Evolutionary conservation across 2,797 vertebrate species (phyloP), one percentile per base, ranked within the genome.

Genomic region (Coregonus ussuriensis): DNA sequence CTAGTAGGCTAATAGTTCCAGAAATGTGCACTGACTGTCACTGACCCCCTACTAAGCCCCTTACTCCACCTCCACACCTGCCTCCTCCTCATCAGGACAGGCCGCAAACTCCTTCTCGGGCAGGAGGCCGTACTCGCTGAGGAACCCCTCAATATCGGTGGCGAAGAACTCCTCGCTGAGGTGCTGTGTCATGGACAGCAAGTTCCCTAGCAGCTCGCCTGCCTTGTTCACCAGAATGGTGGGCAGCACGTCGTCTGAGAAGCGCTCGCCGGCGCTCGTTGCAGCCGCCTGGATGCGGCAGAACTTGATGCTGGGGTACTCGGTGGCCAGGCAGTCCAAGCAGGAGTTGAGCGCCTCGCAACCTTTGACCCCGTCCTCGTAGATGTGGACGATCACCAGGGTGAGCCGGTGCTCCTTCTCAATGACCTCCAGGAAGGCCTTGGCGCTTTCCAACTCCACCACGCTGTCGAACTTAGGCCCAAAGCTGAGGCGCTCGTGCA

Each of bases 61-160:
- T 83, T 89, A 92, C 80, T 97, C 96, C 72, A 92, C 92, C 31
- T 96, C 86, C n/a, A 56, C 87, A 15, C 54, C 96, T 67, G 94
- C 94, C 0, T 90, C 92, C 25, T 25, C 25, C 13, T 91, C 92
- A 3, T 88, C 89, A 11, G 91, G 94, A 72, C 91, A 92, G 14
- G 91, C 81, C 0, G 82, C 71, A 14, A 93, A 84, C 80, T 96
- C 96, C 85, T 94, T 96, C 85, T 97, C 95, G 0, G 97, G 96
- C 62, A 99, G 90, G 86, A 99, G 91, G 84, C 97, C 96, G 4
- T 98, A 98, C 86, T 97, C 96, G n/a, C 96, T 97, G 72, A 99
- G 94, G 88, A 97, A 98, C 1, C 91, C 92, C 83, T 98, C 98
- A 77, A 98, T 95, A 72, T 98, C 97, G 0, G 92, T 95, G 0